A percentile compares a stretch with the other conserved stretches of the same genome.
Conservation (phyloP, 2,113 vertebrate genomes). For the Proteles cristata region DNA sequence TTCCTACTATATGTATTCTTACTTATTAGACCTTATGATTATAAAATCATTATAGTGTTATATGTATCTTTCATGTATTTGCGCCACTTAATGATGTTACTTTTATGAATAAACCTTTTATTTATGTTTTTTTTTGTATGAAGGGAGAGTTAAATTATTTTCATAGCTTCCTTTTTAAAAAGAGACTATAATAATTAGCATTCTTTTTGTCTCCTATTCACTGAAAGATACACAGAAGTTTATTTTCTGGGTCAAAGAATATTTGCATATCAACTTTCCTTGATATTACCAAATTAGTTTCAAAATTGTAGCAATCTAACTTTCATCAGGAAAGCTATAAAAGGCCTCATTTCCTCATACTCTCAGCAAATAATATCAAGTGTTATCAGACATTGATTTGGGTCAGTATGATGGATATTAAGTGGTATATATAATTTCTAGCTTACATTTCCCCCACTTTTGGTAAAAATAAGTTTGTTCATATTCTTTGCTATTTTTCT, state of each 20-base stretch:
- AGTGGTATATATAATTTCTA: background rate
- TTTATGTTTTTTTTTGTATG: background rate
- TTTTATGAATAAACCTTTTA: background rate
- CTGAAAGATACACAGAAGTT: background rate
- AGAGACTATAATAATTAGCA: background rate
- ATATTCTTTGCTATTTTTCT: background rate
- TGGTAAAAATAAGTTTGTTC: background rate
- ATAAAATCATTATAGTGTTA: background rate
- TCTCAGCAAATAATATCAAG: background rate
- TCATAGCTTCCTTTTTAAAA: slow-evolving; percentile 6
- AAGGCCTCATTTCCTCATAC: background rate
- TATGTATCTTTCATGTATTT: background rate
- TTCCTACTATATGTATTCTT: background rate
- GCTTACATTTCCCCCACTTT: background rate
- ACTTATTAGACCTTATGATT: background rate
- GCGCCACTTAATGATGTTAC: background rate
- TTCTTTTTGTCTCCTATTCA: background rate
- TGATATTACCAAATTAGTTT: slow-evolving; percentile 20
- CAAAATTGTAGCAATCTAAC: background rate
- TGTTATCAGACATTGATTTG: background rate
- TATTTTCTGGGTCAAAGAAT: slow-evolving; percentile 31
- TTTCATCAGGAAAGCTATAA: background rate
- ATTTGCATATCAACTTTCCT: background rate
- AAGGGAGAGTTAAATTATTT: background rate
- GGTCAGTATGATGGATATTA: background rate